Evolutionary conservation across 37 sponge, comb jelly and placozoan species (phyloP), one percentile per base, ranked within the genome.

Genomic region (Beroe forskalii): DNA sequence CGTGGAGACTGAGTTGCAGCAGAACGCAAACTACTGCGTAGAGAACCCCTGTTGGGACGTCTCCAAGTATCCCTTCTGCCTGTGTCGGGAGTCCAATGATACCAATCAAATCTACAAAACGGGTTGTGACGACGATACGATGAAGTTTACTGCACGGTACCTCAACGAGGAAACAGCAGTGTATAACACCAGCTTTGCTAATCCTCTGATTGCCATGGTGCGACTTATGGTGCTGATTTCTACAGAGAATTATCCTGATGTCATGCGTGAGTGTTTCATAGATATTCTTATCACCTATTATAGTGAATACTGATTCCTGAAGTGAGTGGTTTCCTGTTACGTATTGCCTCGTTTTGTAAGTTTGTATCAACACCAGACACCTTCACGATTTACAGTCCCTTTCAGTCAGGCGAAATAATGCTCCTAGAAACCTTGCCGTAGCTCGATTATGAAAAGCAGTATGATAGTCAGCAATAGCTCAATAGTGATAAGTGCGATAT

Each of bases 171-270:
- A 69, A 69, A 69, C 72, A 36, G 72, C 27, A 35, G 38, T 33
- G 27, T 69, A 69, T 37, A 69, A 69, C 72, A 17, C 9, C 38
- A 69, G 72, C 20, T 80, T 80, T 80, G 35, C 40, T 25, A 38
- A 80, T 80, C 44, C 55, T 19, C 55, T 80, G 3, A 44, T 44
- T 4, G 86, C 38, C 3, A 80, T 44, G 44, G 86, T 80, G n/a
- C 86, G 86, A 27, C 31, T 80, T 2, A 38, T 80, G 24, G 86
- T 80, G 1, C 86, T 80, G 2, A 80, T 80, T 25, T 80, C 86
- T 23, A 80, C 86, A 24, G 86, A 80, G 28, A 80, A 80, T 48
- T 80, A 80, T 25, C 86, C 86, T 1, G 86, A 80, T 80, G 86
- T 80, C 44, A 41, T 80, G 55, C 40, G 86, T 80, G 48, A 80